Evolutionary conservation across 2,797 vertebrate species (phyloP), one percentile per base, ranked within the genome.

Genomic region (Manis crassicaudata): DNA sequence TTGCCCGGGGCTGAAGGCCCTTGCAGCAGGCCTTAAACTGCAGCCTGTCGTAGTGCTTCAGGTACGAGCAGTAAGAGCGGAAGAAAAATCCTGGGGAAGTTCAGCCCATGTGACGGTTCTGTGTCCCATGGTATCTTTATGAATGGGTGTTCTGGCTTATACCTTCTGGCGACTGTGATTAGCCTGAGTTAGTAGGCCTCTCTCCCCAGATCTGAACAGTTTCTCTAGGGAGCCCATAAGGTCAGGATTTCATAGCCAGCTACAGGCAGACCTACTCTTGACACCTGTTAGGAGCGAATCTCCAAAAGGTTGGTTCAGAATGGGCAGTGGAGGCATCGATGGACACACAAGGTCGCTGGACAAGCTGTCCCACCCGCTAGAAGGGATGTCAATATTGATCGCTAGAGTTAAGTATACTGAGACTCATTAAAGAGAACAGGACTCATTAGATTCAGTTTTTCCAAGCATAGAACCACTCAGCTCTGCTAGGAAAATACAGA

Each of bases 371-470:
- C 0, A 43, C 20, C 83, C 35, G 37, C 5, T 25, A 56, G 62
- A 93, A 91, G 6, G n/a, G 56, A 40, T 16, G 37, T 16, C 56
- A 40, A 1, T 27, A 76, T 0, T 72, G 68, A 52, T 1, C 0
- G 4, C 72, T 32, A 63, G 25, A 27, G 29, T n/a, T 14, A 40
- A 84, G 21, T 75, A 70, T 40, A 18, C 56, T 12, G 63, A 79
- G 11, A 63, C 25, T 81, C 12, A 7, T 17, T 29, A 46, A 82
- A 50, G 32, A 12, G 73, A 70, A 46, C 8, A n/a, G 17, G 58
- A 92, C 40, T 75, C 27, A n/a, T 73, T 79, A 40, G 40, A 25
- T n/a, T 80, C 60, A 65, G 65, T 56, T 90, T 81, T 58, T 32
- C 46, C 9, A 86, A 67, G 62, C 32, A 68, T 54, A 43, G 73